Evolutionary conservation across 1,140 invertebrate genomes (phyloP).

Genomic region (Trialeurodes vaporariorum): DNA sequence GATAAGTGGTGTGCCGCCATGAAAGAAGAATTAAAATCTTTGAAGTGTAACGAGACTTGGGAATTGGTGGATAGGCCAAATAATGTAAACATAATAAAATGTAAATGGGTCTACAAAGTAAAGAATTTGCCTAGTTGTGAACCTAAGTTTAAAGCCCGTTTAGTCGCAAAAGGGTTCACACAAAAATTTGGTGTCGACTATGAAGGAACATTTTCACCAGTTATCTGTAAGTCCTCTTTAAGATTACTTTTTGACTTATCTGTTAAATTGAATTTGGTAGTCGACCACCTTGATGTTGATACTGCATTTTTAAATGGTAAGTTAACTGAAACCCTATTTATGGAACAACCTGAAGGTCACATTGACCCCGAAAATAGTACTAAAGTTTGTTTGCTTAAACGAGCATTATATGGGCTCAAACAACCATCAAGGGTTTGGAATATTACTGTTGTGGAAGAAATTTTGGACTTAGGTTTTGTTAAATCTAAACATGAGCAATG

Average conservation of each 20-base stretch:
- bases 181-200: slow-evolving; percentile 17
- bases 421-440: slow-evolving; percentile 27
- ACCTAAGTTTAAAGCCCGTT: slow-evolving; percentile 24
- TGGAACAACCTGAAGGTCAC: slow-evolving; percentile 24
- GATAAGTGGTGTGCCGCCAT: slow-evolving; percentile 17
- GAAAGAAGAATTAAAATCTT: slow-evolving; percentile 9
- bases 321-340: slow-evolving; percentile 25
- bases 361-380: not conserved
- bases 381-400: slow-evolving; percentile 16
- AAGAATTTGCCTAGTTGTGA: slow-evolving; percentile 23
- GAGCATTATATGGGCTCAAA: slow-evolving; percentile 22
- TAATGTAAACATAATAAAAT: slow-evolving; percentile 16
- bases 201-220: slow-evolving; percentile 23
- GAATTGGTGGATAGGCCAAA: slow-evolving; percentile 19
- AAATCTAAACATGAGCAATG: slow-evolving; percentile 14
- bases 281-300: slow-evolving; percentile 22
- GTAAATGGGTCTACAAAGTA: slow-evolving; percentile 21
- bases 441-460: slow-evolving; percentile 6
- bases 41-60: slow-evolving; percentile 22
- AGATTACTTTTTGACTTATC: slow-evolving; percentile 20
- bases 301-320: slow-evolving; percentile 27
- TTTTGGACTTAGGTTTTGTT: slow-evolving; percentile 8
- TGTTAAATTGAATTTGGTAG: slow-evolving; percentile 8
- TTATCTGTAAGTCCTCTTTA: slow-evolving; percentile 19
- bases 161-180: slow-evolving; percentile 21